A percentile compares a stretch with the other conserved stretches of the same genome.
Evolutionary conservation across 2,797 vertebrate genomes (phyloP).

Genomic region (Octomys mimax): DNA sequence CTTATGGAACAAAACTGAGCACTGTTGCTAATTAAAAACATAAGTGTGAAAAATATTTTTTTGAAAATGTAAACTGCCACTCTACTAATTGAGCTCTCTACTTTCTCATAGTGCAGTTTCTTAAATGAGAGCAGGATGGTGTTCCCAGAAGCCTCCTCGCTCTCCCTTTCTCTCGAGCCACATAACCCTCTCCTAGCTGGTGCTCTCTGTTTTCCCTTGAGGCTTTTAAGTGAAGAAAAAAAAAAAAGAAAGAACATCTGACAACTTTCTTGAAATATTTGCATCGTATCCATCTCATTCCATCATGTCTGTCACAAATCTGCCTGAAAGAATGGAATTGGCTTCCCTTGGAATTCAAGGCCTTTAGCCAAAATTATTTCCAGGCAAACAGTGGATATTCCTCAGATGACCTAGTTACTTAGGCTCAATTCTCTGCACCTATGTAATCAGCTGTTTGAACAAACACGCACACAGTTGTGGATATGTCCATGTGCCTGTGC

Average conservation of each 20-base stretch:
- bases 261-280: constrained; percentile 57
- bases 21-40: constrained; percentile 80
- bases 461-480: not conserved
- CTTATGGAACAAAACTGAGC: constrained; percentile 68
- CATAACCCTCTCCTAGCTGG: not conserved
- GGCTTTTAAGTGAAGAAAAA: not conserved
- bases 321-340: not conserved
- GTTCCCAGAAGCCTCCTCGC: constrained; percentile 20
- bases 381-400: not conserved
- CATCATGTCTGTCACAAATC: not conserved
- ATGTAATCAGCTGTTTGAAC: not conserved
- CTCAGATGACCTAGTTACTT: not conserved
- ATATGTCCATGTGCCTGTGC: not conserved
- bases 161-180: not conserved
- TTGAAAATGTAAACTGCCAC: constrained; percentile 76
- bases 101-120: constrained; percentile 78
- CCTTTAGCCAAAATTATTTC: not conserved
- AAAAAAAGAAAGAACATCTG: constrained; percentile 5
- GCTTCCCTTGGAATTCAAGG: not conserved
- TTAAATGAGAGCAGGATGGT: constrained; percentile 30
- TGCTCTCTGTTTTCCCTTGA: not conserved
- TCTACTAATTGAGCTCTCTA: constrained; percentile 73
- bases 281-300: constrained; percentile 31
- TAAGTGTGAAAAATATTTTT: constrained; percentile 64
- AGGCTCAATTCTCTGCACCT: not conserved